Percentiles rank a stretch among this genome's conserved stretches.
Conservation (phyloP, 2,888 invertebrate species). For the Orgyia antiqua region DNA sequence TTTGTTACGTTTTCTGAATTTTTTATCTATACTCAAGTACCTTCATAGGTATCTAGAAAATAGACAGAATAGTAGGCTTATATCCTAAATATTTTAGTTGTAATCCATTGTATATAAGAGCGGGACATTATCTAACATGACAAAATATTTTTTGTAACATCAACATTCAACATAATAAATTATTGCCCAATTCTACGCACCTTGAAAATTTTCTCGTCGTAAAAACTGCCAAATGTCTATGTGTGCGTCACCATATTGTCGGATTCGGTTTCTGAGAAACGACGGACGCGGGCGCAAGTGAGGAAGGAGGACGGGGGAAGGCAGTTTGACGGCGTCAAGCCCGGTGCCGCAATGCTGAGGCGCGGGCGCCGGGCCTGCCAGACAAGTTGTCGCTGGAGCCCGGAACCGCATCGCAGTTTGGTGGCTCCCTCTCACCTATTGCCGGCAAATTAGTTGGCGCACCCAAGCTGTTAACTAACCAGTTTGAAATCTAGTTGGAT, state of each 20-base stretch:
- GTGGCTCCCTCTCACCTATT: slow-evolving; percentile 21
- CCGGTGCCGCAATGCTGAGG: slow-evolving; percentile 31
- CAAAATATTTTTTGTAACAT: too few species aligned
- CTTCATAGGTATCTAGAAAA: too few species aligned
- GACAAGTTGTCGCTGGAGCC: slow-evolving; percentile 73
- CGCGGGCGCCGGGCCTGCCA: slow-evolving; percentile 53
- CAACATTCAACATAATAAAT: too few species aligned
- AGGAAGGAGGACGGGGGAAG: slow-evolving; percentile 26
- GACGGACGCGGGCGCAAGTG: slow-evolving; percentile 46
- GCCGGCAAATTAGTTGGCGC: slow-evolving; percentile 49
- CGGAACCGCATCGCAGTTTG: slow-evolving; percentile 32
- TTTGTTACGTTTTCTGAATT: too few species aligned
- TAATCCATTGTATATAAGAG: too few species aligned
- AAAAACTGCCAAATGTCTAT: slow-evolving; percentile 32
- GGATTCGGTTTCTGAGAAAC: slow-evolving; percentile 63
- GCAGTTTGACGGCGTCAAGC: slow-evolving; percentile 37
- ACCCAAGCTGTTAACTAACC: slow-evolving; percentile 46
- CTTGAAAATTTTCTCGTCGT: slow-evolving; percentile 9
- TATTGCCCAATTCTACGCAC: slow-evolving; percentile 1
- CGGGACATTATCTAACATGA: too few species aligned
- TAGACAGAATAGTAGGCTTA: too few species aligned
- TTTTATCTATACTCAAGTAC: too few species aligned
- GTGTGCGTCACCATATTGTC: slow-evolving; percentile 31
- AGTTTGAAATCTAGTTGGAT: slow-evolving; percentile 35
- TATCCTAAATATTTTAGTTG: too few species aligned